These are phyloP conservation scores for Microtus ochrogaster DNA, from an alignment of 2,113 vertebrate species.

Conservation along the genomic window DNA sequence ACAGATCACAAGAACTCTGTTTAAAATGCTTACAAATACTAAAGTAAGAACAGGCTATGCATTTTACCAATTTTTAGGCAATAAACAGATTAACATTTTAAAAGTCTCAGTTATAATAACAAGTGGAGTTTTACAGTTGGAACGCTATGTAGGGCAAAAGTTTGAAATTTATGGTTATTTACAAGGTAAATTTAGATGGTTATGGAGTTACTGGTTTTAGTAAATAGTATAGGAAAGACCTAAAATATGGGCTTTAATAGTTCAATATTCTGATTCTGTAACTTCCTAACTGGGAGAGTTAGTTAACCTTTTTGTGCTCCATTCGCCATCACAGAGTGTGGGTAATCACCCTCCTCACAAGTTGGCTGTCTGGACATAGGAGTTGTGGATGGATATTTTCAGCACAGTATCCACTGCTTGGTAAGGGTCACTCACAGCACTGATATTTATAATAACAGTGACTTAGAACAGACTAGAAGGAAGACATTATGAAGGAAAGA, in stretches of 20 bases:
- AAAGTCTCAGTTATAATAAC: background rate
- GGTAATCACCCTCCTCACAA: background rate
- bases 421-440: background rate
- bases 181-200: background rate
- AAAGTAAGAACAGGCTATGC: background rate
- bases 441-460: background rate
- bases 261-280: background rate
- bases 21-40: conserved; percentile 31
- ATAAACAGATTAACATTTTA: background rate
- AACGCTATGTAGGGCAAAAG: background rate
- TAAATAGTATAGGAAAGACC: background rate
- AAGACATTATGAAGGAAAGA: background rate
- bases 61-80: conserved; percentile 40
- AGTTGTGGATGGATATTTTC: background rate
- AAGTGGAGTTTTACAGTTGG: background rate
- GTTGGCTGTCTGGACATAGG: background rate
- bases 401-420: background rate
- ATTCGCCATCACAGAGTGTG: background rate
- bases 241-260: background rate
- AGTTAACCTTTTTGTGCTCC: background rate
- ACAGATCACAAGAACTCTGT: background rate
- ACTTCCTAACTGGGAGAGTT: background rate
- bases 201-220: background rate
- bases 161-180: conserved; percentile 38
- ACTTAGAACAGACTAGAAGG: background rate